Evolutionary conservation across 2,888 invertebrate species (phyloP), one percentile per base, ranked within the genome.

Genomic region (Papilio elwesi): DNA sequence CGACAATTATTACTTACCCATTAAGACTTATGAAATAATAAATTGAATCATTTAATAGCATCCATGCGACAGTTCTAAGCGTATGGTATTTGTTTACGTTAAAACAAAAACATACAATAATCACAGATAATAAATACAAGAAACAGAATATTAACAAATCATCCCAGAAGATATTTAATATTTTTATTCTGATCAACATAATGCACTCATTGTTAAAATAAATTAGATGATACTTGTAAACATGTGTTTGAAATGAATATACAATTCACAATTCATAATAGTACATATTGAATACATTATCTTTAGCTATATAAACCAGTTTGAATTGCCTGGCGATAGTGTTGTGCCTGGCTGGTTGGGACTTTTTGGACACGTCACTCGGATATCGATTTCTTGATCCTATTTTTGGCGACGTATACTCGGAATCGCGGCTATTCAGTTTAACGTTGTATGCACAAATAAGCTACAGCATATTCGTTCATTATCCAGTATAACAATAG

Each of bases 361-460:
- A 69, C 72, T 63, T 63, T 68, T 73, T n/a, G 48, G 65, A 59
- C 65, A 73, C 73, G 69, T 65, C 65, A 65, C 65, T 73, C 65
- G 65, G 65, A 65, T 73, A 69, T 73, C 73, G 73, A 73, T 68
- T 64, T 51, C 69, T 57, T 73, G 65, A 69, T 73, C 65, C 73
- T 73, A 73, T 73, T 73, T 73, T 65, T 51, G 64, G 69, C 65
- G 55, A 57, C 63, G 51, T 12, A 26, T 68, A 68, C 51, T 64
- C 55, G 13, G 64, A 59, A 73, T 66, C 59, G 69, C 65, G 15
- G 65, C 65, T 73, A 51, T 73, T 69, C 43, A 65, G 36, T 66
- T 71, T 59, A 43, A 38, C 49, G 15, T 26, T 57, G 9, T 47
- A 48, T 68, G 36, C 36, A 68, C 55, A 68, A n/a, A n/a, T 38